Evolutionary conservation across 2,113 vertebrate species (phyloP).

Genomic region (Ornithorhynchus anatinus): DNA sequence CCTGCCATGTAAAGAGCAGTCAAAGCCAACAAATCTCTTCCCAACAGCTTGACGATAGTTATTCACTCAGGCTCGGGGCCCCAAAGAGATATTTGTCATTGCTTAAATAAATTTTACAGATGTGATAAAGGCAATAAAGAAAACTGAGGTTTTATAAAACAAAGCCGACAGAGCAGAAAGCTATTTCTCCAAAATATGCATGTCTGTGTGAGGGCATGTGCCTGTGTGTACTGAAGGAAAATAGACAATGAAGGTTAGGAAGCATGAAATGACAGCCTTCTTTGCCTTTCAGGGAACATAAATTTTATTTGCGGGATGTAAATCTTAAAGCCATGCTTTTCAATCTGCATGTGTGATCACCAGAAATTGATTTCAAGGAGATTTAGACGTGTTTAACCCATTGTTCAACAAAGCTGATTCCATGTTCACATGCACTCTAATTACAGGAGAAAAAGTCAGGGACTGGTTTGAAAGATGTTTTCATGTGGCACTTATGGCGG

Average conservation of each 20-base stretch:
- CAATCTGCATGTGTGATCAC: constrained; percentile 52
- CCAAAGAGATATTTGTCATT: constrained; percentile 69
- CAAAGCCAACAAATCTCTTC: constrained; percentile 64
- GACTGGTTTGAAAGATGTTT: constrained; percentile 2
- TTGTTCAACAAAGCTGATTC: constrained; percentile 44
- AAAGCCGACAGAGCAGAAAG: constrained; percentile 69
- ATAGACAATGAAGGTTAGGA: constrained; percentile 60
- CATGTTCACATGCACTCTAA: constrained; percentile 17
- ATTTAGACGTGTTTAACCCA: constrained; percentile 53
- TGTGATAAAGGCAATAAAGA: constrained; percentile 68
- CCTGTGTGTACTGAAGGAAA: constrained; percentile 39
- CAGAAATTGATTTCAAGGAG: constrained; percentile 65
- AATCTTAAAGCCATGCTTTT: constrained; percentile 61
- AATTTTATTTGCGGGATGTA: constrained; percentile 68
- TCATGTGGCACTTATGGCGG: constrained; percentile 1
- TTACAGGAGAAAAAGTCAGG: not conserved
- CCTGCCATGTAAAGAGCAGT: constrained; percentile 64
- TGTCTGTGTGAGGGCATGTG: not conserved
- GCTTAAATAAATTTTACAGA: constrained; percentile 74
- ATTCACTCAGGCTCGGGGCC: constrained; percentile 44
- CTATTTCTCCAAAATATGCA: constrained; percentile 36
- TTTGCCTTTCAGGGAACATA: constrained; percentile 67
- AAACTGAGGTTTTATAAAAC: constrained; percentile 68
- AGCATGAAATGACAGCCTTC: constrained; percentile 69
- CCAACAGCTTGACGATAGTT: constrained; percentile 36